Percentiles rank a stretch among this genome's conserved stretches.
Conservation (phyloP, 2,797 vertebrate species). For the Propithecus deckenii region DNA sequence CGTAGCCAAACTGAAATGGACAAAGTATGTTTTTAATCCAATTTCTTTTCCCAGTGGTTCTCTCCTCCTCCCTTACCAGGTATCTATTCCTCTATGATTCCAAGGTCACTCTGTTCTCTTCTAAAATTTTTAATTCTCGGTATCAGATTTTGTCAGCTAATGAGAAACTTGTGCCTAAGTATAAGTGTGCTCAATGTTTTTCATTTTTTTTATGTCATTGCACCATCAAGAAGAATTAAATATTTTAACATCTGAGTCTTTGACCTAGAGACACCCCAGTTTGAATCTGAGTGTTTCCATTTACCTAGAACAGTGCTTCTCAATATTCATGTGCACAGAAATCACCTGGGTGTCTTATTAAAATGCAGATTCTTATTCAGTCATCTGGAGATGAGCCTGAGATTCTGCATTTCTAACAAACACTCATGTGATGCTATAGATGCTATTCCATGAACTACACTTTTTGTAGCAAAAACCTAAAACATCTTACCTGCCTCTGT, state of each 20-base stretch:
- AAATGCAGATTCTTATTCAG: background rate
- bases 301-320: background rate
- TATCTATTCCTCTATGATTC: background rate
- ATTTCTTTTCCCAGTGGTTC: background rate
- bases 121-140: slow-evolving; percentile 21
- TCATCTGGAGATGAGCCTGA: background rate
- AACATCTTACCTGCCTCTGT: background rate
- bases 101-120: background rate
- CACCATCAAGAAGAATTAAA: background rate
- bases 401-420: background rate
- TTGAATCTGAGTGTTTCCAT: background rate
- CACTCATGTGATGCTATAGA: background rate
- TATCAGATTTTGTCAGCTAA: slow-evolving; percentile 34
- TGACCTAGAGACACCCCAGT: background rate
- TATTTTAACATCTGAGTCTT: slow-evolving; percentile 12
- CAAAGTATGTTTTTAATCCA: background rate
- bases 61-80: background rate
- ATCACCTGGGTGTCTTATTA: background rate
- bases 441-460: background rate
- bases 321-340: background rate
- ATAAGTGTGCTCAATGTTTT: background rate
- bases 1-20: background rate
- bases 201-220: background rate
- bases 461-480: background rate
- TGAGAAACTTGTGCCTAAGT: background rate